Conservation (phyloP, 2,888 invertebrate genomes). For the Hydrotaea cyrtoneurina region DNA sequence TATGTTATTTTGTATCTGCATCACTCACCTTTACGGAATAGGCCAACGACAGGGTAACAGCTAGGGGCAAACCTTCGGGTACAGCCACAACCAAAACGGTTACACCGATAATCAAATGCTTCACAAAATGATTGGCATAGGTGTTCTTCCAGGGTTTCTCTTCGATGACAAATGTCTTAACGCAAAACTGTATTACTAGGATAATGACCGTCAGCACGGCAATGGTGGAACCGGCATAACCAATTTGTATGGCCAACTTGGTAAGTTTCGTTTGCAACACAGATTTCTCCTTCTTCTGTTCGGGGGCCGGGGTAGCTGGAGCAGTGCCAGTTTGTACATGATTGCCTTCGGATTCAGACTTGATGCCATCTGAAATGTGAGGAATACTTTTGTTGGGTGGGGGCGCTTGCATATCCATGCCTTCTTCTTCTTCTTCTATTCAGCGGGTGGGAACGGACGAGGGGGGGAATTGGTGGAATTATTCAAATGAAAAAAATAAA, state of each 20-base stretch:
- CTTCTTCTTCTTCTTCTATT: conserved; percentile 23
- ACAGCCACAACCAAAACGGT: conserved; percentile 99
- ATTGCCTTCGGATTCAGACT: conserved; percentile 84
- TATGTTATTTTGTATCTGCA: no score
- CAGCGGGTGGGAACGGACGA: background rate
- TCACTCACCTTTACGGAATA: conserved; percentile 97
- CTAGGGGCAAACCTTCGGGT: conserved; percentile 98
- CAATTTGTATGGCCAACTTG: conserved; percentile 99
- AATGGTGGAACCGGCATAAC: conserved; percentile 99
- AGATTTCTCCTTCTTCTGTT: conserved; percentile 96
- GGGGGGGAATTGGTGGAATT: background rate
- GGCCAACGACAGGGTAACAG: conserved; percentile 98
- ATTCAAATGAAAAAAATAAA: conserved; percentile 23
- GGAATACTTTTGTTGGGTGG: conserved; percentile 29
- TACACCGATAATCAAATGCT: conserved; percentile 99
- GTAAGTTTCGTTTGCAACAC: conserved; percentile 99
- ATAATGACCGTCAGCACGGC: conserved; percentile 99
- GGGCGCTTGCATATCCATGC: background rate
- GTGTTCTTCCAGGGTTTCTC: conserved; percentile 88
- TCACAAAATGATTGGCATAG: conserved; percentile 95
- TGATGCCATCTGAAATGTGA: conserved; percentile 74
- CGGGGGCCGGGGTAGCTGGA: conserved; percentile 77
- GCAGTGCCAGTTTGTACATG: conserved; percentile 82
- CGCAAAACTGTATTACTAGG: conserved; percentile 96
- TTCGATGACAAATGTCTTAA: conserved; percentile 92